Evolutionary conservation across 2,888 invertebrate species (phyloP).

Genomic region (Pyralis farinalis): DNA sequence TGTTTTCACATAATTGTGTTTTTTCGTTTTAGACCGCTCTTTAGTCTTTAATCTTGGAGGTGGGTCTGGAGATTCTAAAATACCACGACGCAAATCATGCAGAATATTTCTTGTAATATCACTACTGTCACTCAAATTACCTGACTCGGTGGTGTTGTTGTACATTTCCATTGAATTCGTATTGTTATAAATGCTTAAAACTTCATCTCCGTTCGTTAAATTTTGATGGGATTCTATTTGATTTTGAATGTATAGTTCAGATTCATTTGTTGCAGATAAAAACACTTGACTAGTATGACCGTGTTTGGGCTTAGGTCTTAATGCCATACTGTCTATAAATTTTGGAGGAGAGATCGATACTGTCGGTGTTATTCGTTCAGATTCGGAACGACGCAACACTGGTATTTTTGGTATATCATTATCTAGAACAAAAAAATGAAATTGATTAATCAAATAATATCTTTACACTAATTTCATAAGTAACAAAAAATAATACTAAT

Average conservation of each 20-base stretch:
- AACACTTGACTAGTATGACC: conserved; percentile 84
- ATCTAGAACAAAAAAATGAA: conserved; percentile 55
- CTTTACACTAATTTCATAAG: no score
- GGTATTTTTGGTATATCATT: conserved; percentile 65
- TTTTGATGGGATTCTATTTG: conserved; percentile 24
- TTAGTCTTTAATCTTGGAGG: conserved; percentile 66
- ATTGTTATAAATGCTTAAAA: not conserved
- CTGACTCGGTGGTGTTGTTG: conserved; percentile 47
- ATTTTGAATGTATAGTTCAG: conserved; percentile 32
- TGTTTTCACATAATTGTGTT: conserved; percentile 75
- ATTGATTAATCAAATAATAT: no score
- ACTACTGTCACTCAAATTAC: conserved; percentile 66
- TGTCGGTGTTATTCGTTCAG: conserved; percentile 60
- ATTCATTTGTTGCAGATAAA: conserved; percentile 63
- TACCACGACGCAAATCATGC: conserved; percentile 58
- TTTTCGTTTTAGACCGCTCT: conserved; percentile 60
- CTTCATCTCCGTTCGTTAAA: conserved; percentile 14
- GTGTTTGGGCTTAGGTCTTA: conserved; percentile 84
- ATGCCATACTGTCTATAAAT: conserved; percentile 92
- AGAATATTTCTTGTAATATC: conserved; percentile 66
- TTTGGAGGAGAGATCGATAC: conserved; percentile 76
- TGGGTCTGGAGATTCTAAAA: conserved; percentile 71
- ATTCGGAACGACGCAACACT: conserved; percentile 68
- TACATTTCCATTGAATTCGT: not conserved
- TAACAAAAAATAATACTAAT: no score